These are phyloP conservation scores for Euclidia mi DNA, from an alignment of 2,888 invertebrate genomes.

Conservation along the genomic window DNA sequence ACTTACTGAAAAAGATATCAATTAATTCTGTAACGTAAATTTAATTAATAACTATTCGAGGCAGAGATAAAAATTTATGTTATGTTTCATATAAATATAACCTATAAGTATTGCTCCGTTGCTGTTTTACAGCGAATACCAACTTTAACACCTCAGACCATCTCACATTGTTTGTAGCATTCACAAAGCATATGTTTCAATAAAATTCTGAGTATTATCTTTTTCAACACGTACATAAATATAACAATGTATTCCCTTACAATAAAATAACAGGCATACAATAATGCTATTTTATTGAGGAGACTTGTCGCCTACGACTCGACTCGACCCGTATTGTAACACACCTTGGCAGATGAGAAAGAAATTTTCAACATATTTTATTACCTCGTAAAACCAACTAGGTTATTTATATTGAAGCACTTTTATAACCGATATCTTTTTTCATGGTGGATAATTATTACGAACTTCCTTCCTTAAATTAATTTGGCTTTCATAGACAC, in stretches of 20 bases:
- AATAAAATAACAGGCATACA: slow-evolving; percentile 42
- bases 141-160: too few species aligned
- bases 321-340: slow-evolving; percentile 43
- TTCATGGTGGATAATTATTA: slow-evolving; percentile 63
- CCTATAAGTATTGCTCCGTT: too few species aligned
- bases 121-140: too few species aligned
- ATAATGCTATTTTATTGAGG: slow-evolving; percentile 49
- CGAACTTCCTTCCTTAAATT: slow-evolving; percentile 61
- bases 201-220: neutral
- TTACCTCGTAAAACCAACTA: slow-evolving; percentile 63
- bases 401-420: slow-evolving; percentile 63
- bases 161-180: neutral
- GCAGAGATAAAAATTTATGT: too few species aligned
- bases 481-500: slow-evolving; percentile 55
- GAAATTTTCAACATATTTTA: slow-evolving; percentile 63
- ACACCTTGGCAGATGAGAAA: slow-evolving; percentile 54
- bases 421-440: slow-evolving; percentile 62
- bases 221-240: slow-evolving; percentile 3
- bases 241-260: slow-evolving; percentile 19
- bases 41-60: too few species aligned
- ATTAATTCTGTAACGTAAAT: too few species aligned
- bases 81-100: too few species aligned
- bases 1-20: too few species aligned
- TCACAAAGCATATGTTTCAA: neutral
- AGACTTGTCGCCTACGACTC: slow-evolving; percentile 44